phyloP scores from a whole-genome alignment of 2,113 vertebrate species.

The Gymnarchus niloticus region DNA sequence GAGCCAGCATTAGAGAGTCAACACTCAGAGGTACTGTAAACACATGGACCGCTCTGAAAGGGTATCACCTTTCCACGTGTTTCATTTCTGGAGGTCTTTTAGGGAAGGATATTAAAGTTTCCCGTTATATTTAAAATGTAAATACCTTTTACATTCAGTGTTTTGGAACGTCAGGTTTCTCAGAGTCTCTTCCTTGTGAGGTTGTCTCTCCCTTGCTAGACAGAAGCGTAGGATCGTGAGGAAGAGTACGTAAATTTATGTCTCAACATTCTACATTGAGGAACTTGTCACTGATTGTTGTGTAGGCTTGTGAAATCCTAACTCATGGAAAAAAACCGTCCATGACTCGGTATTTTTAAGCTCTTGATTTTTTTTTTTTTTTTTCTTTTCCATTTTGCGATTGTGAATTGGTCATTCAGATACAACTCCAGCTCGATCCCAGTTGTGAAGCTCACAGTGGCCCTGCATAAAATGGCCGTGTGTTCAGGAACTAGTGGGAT shows the following conservation, averaged over 20 bases:
- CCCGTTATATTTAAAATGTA: not conserved
- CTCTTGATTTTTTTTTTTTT: not conserved
- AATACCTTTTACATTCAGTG: too few relatives aligned
- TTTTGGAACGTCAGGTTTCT: too few relatives aligned
- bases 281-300: not conserved
- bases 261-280: not conserved
- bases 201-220: not conserved
- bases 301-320: constrained; percentile 13
- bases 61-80: not conserved
- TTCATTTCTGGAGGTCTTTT: not conserved
- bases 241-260: not conserved
- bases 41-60: not conserved
- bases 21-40: constrained; percentile 14
- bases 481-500: not conserved
- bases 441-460: not conserved
- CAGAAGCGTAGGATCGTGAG: not conserved
- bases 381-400: not conserved
- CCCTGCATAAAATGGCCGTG: not conserved
- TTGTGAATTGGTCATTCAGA: not conserved
- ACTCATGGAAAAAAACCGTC: not conserved
- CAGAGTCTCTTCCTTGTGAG: not conserved
- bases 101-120: not conserved
- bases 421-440: not conserved
- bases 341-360: not conserved
- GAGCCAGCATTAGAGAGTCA: not conserved